These are phyloP conservation scores for Limnephilus lunatus DNA, from an alignment of 2,888 invertebrate species.

Conservation along the genomic window DNA sequence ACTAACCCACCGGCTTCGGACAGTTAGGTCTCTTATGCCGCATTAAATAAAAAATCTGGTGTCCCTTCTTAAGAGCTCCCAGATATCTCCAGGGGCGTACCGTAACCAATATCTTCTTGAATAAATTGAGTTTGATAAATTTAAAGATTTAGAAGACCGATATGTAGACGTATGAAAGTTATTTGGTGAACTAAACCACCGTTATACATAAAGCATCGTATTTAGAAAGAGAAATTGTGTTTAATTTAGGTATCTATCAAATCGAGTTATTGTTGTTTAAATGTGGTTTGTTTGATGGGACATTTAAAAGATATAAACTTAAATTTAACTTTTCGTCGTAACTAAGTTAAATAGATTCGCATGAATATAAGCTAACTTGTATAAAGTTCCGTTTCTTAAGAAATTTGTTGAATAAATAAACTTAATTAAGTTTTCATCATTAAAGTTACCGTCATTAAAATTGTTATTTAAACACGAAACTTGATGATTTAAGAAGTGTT, in stretches of 20 bases:
- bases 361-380: background rate
- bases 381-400: constrained; percentile 5
- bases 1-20: background rate
- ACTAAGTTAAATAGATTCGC: constrained; percentile 34
- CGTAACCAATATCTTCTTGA: background rate
- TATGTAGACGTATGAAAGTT: background rate
- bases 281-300: constrained; percentile 18
- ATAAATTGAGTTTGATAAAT: background rate
- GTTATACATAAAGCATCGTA: background rate
- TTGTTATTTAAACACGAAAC: constrained; percentile 29
- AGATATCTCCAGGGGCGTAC: too few species aligned
- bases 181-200: background rate
- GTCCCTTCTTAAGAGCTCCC: background rate
- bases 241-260: background rate
- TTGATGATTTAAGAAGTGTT: background rate
- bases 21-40: background rate
- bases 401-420: constrained; percentile 58
- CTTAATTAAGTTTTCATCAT: constrained; percentile 56
- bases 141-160: background rate
- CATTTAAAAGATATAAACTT: constrained; percentile 15
- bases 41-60: background rate
- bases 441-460: constrained; percentile 58
- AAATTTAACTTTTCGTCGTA: constrained; percentile 32
- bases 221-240: background rate
- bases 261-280: constrained; percentile 14